These are phyloP conservation scores for Brachyalestes nurse DNA, from an alignment of 2,797 vertebrate species.

Conservation along the genomic window DNA sequence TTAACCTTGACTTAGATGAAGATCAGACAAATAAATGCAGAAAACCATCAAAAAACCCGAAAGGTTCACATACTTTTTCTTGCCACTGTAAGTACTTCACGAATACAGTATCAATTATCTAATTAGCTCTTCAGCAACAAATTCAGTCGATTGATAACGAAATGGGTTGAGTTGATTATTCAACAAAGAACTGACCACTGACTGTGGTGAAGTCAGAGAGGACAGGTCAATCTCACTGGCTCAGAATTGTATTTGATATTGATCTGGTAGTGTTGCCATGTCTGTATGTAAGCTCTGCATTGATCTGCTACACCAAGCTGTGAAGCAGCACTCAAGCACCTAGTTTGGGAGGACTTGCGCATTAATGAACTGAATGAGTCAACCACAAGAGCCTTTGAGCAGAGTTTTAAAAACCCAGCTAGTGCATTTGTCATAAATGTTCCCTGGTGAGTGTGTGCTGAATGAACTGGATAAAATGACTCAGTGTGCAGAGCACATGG, in stretches of 20 bases:
- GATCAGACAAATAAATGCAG: too few species aligned
- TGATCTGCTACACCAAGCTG: conserved; percentile 18
- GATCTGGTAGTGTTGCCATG: conserved; percentile 38
- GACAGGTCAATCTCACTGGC: conserved; percentile 45
- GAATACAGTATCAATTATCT: conserved; percentile 17
- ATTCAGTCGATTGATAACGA: conserved; percentile 36
- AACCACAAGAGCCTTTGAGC: conserved; percentile 15
- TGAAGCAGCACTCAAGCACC: conserved; percentile 13
- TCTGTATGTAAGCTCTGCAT: conserved; percentile 26
- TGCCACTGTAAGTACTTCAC: too few species aligned
- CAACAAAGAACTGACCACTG: conserved; percentile 33
- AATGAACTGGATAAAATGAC: conserved; percentile 41
- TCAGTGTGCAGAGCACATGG: conserved; percentile 44
- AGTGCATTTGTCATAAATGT: conserved; percentile 47
- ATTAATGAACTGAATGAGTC: conserved; percentile 41
- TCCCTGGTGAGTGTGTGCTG: conserved; percentile 38
- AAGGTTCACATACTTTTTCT: too few species aligned
- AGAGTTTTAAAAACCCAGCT: conserved; percentile 39
- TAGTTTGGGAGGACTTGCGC: conserved; percentile 24
- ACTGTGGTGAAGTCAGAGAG: conserved; percentile 24
- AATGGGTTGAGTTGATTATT: conserved; percentile 37
- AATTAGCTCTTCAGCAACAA: conserved; percentile 37
- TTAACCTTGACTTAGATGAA: too few species aligned
- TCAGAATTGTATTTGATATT: conserved; percentile 49
- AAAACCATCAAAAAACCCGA: too few species aligned